phyloP scores from a whole-genome alignment of 2,888 invertebrate species.

The Habroteleia sp. region DNA sequence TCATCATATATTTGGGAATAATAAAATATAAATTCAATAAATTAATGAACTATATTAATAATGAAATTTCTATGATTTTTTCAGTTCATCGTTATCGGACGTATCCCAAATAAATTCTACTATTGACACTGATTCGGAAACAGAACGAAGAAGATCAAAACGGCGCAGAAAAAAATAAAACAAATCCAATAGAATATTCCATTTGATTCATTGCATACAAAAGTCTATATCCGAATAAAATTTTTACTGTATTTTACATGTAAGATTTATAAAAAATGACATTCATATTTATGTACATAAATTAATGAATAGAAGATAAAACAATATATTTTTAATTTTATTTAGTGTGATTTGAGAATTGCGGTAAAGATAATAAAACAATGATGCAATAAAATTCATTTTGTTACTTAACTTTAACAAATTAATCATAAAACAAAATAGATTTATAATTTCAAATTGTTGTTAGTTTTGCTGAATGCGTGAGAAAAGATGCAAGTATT shows the following conservation, averaged over 20 bases:
- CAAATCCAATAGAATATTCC: not conserved
- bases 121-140: constrained; percentile 3
- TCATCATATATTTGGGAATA: too few species aligned
- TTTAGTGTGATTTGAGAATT: not conserved
- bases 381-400: not conserved
- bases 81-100: constrained; percentile 11
- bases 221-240: not conserved
- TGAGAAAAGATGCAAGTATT: too few species aligned
- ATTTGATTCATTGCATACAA: not conserved
- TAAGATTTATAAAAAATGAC: not conserved
- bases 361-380: constrained; percentile 4
- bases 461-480: too few species aligned
- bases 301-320: not conserved
- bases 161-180: constrained; percentile 22
- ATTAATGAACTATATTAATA: not conserved
- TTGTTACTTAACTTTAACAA: too few species aligned
- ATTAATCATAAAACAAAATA: too few species aligned
- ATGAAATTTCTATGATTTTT: not conserved
- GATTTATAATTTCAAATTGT: too few species aligned
- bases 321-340: constrained; percentile 5
- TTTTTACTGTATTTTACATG: not conserved
- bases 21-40: not conserved
- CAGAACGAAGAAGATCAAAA: constrained; percentile 21
- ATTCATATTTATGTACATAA: constrained; percentile 2
- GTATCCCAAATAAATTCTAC: constrained; percentile 6